Base-by-base conservation (phyloP, 2,888 invertebrate genomes). In the Sisyra terminalis region DNA sequence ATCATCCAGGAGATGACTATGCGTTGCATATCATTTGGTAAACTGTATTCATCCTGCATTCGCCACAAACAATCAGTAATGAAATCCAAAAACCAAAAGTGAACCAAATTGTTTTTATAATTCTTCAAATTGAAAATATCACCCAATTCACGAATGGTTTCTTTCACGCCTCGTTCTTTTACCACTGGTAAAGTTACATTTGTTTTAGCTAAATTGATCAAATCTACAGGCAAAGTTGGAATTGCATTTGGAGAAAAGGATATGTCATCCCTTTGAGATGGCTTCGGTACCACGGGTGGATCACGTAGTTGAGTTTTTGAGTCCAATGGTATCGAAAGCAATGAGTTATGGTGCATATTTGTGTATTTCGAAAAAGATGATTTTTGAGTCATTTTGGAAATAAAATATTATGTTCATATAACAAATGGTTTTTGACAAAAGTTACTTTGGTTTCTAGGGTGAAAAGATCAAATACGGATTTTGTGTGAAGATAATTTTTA, bases 51-150 rank as follows among this genome's bases (percentile, higher is more conserved):
- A 48, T 63, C 63, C 46, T 63, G 63, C 2, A 53, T 44, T 46
- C 53, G 56, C 63, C 63, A 63, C 11, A 63, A 46, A 45, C 60
- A 60, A 50, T 63, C 63, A 1, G 57, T 54, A 3, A 63, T 45
- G 10, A 61, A 53, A 50, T 63, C 63, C 42, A 63, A 45, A 45
- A 63, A 57, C 63, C 63, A 63, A 48, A 61, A 63, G 44, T 63
- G 61, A 2, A 59, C 46, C 18, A 53, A 49, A 44, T 57, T 57
- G 9, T 51, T 48, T 42, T 52, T 50, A 39, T 58, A 61, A 41
- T 57, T 51, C 7, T 44, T 48, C 43, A 57, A 59, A 2, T 49
- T 46, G 34, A 60, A 57, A 42, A 51, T 51, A 16, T 54, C 49
- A 13, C 57, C 55, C 10, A 61, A 46, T 9, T 42, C 39, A 6